Percentiles rank a stretch among this genome's conserved stretches.
phyloP scores from a whole-genome alignment of 2,797 vertebrate species.

The Dryobates pubescens region DNA sequence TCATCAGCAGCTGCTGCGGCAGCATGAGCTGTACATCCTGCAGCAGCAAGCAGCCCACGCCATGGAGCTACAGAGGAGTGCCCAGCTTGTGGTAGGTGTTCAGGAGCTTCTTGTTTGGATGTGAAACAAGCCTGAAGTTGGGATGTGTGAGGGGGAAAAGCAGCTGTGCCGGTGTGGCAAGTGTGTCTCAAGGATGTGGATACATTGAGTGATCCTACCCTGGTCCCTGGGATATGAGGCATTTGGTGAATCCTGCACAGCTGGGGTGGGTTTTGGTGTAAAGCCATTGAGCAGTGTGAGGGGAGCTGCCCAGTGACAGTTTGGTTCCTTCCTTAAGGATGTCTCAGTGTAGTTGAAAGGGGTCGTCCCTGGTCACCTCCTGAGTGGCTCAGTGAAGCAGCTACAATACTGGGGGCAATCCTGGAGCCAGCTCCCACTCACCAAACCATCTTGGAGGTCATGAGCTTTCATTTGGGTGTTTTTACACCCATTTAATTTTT shows the following conservation, averaged over 20 bases:
- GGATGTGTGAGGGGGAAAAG: not conserved
- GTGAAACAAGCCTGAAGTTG: not conserved
- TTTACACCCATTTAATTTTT: not conserved
- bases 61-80: slow-evolving; percentile 93
- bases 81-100: slow-evolving; percentile 89
- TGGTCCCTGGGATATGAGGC: not conserved
- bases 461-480: not conserved
- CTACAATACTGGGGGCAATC: not conserved
- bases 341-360: not conserved
- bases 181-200: not conserved
- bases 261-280: not conserved
- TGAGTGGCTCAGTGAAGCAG: not conserved
- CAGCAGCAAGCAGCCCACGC: slow-evolving; percentile 96
- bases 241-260: not conserved
- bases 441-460: not conserved
- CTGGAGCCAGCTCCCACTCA: not conserved
- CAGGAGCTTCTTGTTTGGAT: not conserved
- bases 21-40: slow-evolving; percentile 95
- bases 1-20: slow-evolving; percentile 95
- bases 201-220: not conserved
- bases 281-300: not conserved
- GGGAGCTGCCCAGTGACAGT: not conserved
- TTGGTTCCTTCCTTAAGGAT: not conserved
- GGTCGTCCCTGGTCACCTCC: not conserved
- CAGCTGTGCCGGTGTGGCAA: not conserved